Conservation (phyloP, 2,113 vertebrate genomes). For the Hylia prasina region DNA sequence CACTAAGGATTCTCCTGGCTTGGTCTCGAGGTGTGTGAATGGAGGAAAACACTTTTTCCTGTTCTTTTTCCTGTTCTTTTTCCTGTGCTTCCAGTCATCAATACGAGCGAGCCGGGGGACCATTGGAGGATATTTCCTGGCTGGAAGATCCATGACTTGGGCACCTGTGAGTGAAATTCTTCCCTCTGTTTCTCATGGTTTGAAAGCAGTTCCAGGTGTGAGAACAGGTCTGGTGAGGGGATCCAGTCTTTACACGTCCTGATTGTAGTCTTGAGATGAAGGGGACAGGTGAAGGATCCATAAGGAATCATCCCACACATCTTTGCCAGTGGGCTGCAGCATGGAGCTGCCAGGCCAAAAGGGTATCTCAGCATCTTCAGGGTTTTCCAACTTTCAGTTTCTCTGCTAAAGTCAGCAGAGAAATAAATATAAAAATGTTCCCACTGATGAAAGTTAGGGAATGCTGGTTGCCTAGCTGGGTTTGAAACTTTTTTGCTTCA, state of each 20-base stretch:
- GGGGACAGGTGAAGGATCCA: neutral
- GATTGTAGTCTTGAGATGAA: neutral
- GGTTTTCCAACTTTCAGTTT: neutral
- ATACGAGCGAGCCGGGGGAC: conserved; percentile 81
- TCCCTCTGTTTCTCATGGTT: neutral
- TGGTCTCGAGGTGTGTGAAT: neutral
- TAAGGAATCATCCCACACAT: neutral
- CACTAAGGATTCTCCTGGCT: neutral
- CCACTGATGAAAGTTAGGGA: neutral
- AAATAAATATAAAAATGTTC: neutral
- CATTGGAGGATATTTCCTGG: conserved; percentile 90
- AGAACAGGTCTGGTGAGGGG: neutral
- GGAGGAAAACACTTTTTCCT: neutral
- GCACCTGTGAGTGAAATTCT: conserved; percentile 84
- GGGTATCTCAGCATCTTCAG: neutral
- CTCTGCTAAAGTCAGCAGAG: neutral
- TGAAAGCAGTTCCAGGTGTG: neutral
- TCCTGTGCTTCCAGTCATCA: conserved; percentile 77
- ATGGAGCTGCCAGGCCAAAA: neutral
- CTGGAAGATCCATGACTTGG: conserved; percentile 92
- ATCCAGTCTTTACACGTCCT: neutral
- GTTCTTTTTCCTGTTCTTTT: neutral
- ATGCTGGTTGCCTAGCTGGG: neutral
- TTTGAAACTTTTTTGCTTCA: neutral
- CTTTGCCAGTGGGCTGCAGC: neutral